These are phyloP conservation scores for Chloropsis cyanopogon DNA, from an alignment of 2,113 vertebrate genomes.

Conservation along the genomic window DNA sequence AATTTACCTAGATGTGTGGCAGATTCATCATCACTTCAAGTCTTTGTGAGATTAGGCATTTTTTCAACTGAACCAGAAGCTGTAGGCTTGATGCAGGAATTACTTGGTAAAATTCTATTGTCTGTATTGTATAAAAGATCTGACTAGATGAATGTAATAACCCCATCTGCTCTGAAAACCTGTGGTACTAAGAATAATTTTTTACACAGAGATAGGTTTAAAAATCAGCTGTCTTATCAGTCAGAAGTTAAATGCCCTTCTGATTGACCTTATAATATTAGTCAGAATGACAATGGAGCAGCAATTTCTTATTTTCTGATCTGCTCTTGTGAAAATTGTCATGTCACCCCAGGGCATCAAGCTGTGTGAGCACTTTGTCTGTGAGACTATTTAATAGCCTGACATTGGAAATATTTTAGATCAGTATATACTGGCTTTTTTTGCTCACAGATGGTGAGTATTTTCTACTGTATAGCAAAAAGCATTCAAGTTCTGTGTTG, in stretches of 20 bases:
- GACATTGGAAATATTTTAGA: background rate
- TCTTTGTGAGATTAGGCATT: slow-evolving; percentile 29
- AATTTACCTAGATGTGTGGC: slow-evolving; percentile 14
- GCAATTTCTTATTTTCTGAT: background rate
- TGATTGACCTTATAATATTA: slow-evolving; percentile 21
- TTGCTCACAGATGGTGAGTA: background rate
- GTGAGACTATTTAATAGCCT: background rate
- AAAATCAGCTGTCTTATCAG: slow-evolving; percentile 8
- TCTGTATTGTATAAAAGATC: slow-evolving; percentile 23
- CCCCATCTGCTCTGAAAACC: slow-evolving; percentile 24
- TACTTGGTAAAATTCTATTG: slow-evolving; percentile 42
- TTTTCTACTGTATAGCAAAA: background rate
- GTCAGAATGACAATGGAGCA: slow-evolving; percentile 15
- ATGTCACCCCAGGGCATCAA: background rate
- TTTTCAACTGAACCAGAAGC: slow-evolving; percentile 39
- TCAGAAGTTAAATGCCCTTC: slow-evolving; percentile 34
- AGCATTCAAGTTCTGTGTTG: background rate
- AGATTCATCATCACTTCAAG: slow-evolving; percentile 40
- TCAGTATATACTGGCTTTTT: background rate
- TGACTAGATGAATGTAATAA: slow-evolving; percentile 52
- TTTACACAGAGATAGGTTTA: background rate
- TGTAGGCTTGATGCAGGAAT: slow-evolving; percentile 54
- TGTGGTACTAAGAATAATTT: background rate
- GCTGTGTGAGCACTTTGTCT: background rate
- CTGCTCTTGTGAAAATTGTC: background rate